A percentile compares a stretch with the other conserved stretches of the same genome.
Evolutionary conservation across 2,888 invertebrate species (phyloP).

Genomic region (Lasioglossum morio): DNA sequence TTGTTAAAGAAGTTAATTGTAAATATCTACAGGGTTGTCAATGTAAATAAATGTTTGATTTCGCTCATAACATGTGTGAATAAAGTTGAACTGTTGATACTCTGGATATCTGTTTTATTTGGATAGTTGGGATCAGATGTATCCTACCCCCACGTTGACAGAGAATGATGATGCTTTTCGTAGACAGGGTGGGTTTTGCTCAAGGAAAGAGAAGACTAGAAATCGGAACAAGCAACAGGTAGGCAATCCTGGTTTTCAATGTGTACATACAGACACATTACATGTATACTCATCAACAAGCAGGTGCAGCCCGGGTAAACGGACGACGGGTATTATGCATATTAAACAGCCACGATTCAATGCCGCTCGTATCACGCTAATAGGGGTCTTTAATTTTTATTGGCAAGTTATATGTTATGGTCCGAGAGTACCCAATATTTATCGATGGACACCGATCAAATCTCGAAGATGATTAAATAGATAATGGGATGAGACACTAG

Average conservation of each 20-base stretch:
- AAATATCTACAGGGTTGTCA: background rate
- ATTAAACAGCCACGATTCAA: slow-evolving; percentile 49
- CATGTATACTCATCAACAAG: slow-evolving; percentile 48
- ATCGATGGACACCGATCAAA: background rate
- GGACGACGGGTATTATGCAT: slow-evolving; percentile 46
- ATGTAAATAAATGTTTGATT: background rate
- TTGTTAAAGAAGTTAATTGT: background rate
- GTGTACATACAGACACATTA: slow-evolving; percentile 24
- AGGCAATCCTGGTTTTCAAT: slow-evolving; percentile 64
- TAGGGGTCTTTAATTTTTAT: slow-evolving; percentile 22
- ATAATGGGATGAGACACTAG: background rate
- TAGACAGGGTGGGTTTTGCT: slow-evolving; percentile 18
- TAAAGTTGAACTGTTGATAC: background rate
- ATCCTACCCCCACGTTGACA: background rate
- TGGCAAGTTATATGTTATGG: background rate
- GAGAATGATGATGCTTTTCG: slow-evolving; percentile 16
- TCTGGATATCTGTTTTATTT: background rate
- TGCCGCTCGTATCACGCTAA: slow-evolving; percentile 19
- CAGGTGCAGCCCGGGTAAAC: slow-evolving; percentile 48
- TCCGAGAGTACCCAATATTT: background rate
- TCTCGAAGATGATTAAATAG: background rate
- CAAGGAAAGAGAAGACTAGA: slow-evolving; percentile 34
- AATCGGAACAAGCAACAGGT: slow-evolving; percentile 74
- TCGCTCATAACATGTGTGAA: background rate
- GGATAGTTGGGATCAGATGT: background rate